Percentiles rank a stretch among this genome's conserved stretches.
Conservation (phyloP, 2,797 vertebrate species). For the Natrix natrix region DNA sequence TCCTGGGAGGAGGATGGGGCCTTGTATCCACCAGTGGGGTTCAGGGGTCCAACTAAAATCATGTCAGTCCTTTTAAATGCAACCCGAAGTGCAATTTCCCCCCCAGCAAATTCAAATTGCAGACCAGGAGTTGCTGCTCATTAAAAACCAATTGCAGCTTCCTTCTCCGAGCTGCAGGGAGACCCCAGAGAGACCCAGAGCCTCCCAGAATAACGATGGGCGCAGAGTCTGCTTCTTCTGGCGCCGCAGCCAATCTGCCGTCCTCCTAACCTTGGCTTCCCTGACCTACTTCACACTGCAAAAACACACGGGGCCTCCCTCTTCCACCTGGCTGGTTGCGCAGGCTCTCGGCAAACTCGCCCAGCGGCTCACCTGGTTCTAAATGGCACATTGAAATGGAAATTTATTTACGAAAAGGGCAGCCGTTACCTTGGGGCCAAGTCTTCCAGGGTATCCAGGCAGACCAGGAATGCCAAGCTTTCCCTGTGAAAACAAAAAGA, state of each 20-base stretch:
- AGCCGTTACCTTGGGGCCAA: slow-evolving; percentile 89
- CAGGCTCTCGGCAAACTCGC: not conserved
- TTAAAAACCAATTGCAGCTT: not conserved
- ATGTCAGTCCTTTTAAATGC: not conserved
- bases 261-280: not conserved
- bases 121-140: not conserved
- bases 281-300: not conserved
- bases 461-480: slow-evolving; percentile 96
- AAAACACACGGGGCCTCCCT: not conserved
- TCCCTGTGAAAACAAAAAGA: slow-evolving; percentile 72
- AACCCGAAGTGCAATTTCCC: not conserved
- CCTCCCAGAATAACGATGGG: not conserved
- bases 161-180: not conserved
- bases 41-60: not conserved
- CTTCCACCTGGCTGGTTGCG: not conserved
- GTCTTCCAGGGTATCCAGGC: slow-evolving; percentile 95
- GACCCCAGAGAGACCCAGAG: not conserved
- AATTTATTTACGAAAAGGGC: accelerated
- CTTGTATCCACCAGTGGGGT: not conserved
- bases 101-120: not conserved
- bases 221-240: not conserved
- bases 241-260: not conserved
- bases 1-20: not conserved
- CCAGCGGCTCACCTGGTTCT: too few species aligned
- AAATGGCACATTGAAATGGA: accelerated